Evolutionary conservation across 2,797 vertebrate genomes (phyloP).

Genomic region (Pampus argenteus): DNA sequence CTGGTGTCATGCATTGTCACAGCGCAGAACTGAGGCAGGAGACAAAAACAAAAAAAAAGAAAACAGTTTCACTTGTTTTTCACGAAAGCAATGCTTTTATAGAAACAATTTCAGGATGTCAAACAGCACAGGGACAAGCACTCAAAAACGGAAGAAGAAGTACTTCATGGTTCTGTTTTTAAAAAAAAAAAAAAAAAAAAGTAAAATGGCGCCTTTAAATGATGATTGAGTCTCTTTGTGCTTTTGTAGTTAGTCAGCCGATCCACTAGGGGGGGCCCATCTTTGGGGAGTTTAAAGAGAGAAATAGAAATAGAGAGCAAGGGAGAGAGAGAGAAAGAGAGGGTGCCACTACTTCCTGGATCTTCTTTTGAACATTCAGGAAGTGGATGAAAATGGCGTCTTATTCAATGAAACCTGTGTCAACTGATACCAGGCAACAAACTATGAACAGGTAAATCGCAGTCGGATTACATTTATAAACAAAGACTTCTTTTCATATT

Average conservation of each 20-base stretch:
- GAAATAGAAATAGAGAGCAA: slow-evolving; percentile 50
- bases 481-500: slow-evolving; percentile 71
- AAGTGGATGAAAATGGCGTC: slow-evolving; percentile 61
- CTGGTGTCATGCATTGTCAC: slow-evolving; percentile 86
- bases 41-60: slow-evolving; percentile 47
- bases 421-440: slow-evolving; percentile 68
- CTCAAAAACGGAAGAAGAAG: slow-evolving; percentile 51
- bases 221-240: slow-evolving; percentile 84
- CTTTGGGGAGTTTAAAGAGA: slow-evolving; percentile 82
- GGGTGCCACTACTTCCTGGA: slow-evolving; percentile 60
- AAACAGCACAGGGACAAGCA: slow-evolving; percentile 72
- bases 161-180: slow-evolving; percentile 32
- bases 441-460: slow-evolving; percentile 69
- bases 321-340: slow-evolving; percentile 44
- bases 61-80: slow-evolving; percentile 59
- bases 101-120: slow-evolving; percentile 65
- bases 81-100: slow-evolving; percentile 64
- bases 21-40: slow-evolving; percentile 80
- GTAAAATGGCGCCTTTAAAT: slow-evolving; percentile 65
- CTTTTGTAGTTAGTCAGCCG: slow-evolving; percentile 83
- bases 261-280: slow-evolving; percentile 78
- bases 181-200: slow-evolving; percentile 59
- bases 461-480: slow-evolving; percentile 73
- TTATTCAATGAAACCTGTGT: slow-evolving; percentile 63
- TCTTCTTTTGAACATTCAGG: slow-evolving; percentile 58